These are phyloP conservation scores for Pygocentrus nattereri DNA, from an alignment of 2,797 vertebrate genomes.

Conservation along the genomic window DNA sequence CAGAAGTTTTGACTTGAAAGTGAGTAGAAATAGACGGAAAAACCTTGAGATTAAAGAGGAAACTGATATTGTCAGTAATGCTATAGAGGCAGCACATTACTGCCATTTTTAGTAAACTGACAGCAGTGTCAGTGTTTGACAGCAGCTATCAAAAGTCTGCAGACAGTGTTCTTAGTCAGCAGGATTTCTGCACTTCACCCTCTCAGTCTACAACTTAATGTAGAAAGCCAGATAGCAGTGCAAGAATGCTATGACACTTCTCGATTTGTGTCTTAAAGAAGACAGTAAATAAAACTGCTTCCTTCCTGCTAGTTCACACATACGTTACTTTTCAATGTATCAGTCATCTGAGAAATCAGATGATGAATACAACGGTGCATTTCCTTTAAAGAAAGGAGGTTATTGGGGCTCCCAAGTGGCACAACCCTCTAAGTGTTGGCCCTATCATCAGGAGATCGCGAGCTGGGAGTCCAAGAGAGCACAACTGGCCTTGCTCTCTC, in stretches of 20 bases:
- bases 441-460: no score
- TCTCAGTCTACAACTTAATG: neutral
- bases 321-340: no score
- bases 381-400: no score
- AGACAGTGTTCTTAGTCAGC: slow-evolving; percentile 11
- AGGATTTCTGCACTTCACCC: slow-evolving; percentile 7
- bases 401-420: no score
- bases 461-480: no score
- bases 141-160: slow-evolving; percentile 10
- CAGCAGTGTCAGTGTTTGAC: slow-evolving; percentile 1
- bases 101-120: neutral
- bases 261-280: neutral
- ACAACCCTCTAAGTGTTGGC: no score
- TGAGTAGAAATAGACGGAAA: neutral
- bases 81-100: neutral
- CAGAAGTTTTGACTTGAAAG: neutral
- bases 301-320: no score
- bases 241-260: neutral
- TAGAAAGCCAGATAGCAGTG: no score
- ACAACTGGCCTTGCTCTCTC: no score
- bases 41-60: neutral
- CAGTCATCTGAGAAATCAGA: no score
- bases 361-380: no score
- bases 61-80: neutral
- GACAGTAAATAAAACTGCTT: no score